Base-by-base conservation (phyloP, 2,888 invertebrate genomes). In the Priocnemis perturbator region DNA sequence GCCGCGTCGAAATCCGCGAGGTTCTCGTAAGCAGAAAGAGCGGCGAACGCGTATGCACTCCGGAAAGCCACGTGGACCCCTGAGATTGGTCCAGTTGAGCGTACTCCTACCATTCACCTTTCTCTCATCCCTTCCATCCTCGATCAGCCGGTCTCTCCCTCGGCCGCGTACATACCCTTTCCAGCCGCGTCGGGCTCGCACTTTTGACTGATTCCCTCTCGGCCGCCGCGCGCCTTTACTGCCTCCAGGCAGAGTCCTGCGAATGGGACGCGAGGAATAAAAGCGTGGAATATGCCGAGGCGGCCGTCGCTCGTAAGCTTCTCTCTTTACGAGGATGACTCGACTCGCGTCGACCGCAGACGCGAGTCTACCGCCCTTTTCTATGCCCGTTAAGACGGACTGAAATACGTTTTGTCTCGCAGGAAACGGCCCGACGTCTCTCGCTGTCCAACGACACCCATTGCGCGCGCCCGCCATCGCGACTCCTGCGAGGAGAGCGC, bases 271-370 rank as follows among this genome's bases (percentile, higher is more conserved):
- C 58, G 60, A 58, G 60, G 81, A 80, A 77, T 80, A 78, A 79
- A 82, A 78, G 74, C 78, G 73, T 73, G 78, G 77, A 78, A 77
- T 79, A 76, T 73, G 77, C 69, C 71, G 68, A 74, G 76, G 60
- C 75, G 76, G 73, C 73, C 73, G 84, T 85, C 81, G 85, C 87
- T 88, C 89, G 82, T 89, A 89, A 89, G 88, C 87, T 89, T 84
- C 74, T 81, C 82, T 88, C 87, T 89, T 89, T 89, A 89, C 84
- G 89, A 88, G 87, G 85, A 87, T 85, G 87, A 85, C 85, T 85
- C 84, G 85, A 83, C 79, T 78, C 80, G 67, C 64, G 73, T 76
- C 77, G 68, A 87, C 88, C 88, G 87, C 88, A 88, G 87, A 86
- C 86, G 81, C 78, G 79, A 77, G 67, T 71, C 77, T 69, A 64